A percentile compares a stretch with the other conserved stretches of the same genome.
Conservation (phyloP, 92 coral and sea anemone genomes). For the Actinernus sp. region DNA sequence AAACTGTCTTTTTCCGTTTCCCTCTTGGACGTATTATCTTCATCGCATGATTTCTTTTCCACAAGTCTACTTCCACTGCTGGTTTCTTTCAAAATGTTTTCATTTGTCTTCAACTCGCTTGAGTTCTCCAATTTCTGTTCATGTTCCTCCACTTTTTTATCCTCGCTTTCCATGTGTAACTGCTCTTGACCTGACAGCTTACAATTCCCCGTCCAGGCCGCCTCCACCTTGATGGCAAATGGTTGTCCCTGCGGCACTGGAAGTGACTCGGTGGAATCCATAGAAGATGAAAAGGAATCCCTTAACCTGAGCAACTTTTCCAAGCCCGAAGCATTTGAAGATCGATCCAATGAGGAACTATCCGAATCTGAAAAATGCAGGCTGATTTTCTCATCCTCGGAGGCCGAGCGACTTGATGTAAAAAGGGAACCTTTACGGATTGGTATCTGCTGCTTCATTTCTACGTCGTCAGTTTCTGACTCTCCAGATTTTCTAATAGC, state of each 20-base stretch:
- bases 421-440: slow-evolving; percentile 12
- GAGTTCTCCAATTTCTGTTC: no score
- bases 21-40: no score
- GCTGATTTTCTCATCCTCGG: slow-evolving; percentile 83
- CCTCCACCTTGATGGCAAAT: neutral
- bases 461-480: neutral
- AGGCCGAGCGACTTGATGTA: slow-evolving; percentile 64
- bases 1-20: no score
- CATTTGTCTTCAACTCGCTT: no score
- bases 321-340: slow-evolving; percentile 16
- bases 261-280: slow-evolving; percentile 54
- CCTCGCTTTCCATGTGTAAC: no score
- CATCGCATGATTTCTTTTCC: no score
- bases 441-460: neutral
- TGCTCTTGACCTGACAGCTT: no score
- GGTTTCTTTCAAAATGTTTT: no score
- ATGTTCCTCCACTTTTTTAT: no score
- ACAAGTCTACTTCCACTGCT: no score
- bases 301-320: slow-evolving; percentile 54
- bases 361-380: slow-evolving; percentile 82
- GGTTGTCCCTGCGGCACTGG: slow-evolving; percentile 2
- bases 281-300: slow-evolving; percentile 55
- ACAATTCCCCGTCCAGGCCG: no score
- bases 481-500: slow-evolving; percentile 17
- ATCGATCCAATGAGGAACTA: slow-evolving; percentile 25